Conservation (phyloP, 2,888 invertebrate genomes). For the Loripinus fragilis region DNA sequence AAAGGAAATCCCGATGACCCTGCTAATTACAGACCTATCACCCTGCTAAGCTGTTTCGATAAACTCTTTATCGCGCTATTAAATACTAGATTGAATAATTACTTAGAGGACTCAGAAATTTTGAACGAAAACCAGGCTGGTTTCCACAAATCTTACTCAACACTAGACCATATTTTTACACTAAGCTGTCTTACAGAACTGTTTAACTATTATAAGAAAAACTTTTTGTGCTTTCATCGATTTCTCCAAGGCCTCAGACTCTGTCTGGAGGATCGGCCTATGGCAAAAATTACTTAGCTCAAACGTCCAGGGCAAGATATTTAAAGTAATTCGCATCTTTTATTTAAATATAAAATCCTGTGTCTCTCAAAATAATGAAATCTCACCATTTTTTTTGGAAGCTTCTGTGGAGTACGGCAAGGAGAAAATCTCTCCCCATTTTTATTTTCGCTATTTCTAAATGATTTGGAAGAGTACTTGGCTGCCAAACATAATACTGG, state of each 20-base stretch:
- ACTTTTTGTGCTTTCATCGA: too few relatives aligned
- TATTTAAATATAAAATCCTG: conserved; percentile 21
- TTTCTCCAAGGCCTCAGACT: too few relatives aligned
- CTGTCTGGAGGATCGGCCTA: too few relatives aligned
- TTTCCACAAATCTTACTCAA: background rate
- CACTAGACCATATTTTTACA: background rate
- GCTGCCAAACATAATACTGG: too few relatives aligned
- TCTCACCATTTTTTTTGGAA: too few relatives aligned
- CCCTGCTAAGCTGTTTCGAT: background rate
- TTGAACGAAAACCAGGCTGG: background rate
- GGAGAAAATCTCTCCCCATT: conserved; percentile 7
- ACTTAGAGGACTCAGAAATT: background rate
- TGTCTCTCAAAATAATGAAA: too few relatives aligned
- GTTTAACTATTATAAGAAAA: too few relatives aligned
- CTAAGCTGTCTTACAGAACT: too few relatives aligned
- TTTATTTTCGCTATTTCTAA: too few relatives aligned
- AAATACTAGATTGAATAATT: background rate
- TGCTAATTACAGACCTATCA: background rate
- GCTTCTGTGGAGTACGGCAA: too few relatives aligned
- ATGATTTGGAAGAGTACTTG: too few relatives aligned
- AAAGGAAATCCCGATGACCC: background rate
- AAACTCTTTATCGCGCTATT: background rate
- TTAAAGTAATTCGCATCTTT: background rate
- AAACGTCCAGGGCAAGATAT: background rate
- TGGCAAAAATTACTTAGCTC: conserved; percentile 14